Base-by-base conservation (phyloP, 2,888 invertebrate genomes). In the Ramazzottius varieornatus region DNA sequence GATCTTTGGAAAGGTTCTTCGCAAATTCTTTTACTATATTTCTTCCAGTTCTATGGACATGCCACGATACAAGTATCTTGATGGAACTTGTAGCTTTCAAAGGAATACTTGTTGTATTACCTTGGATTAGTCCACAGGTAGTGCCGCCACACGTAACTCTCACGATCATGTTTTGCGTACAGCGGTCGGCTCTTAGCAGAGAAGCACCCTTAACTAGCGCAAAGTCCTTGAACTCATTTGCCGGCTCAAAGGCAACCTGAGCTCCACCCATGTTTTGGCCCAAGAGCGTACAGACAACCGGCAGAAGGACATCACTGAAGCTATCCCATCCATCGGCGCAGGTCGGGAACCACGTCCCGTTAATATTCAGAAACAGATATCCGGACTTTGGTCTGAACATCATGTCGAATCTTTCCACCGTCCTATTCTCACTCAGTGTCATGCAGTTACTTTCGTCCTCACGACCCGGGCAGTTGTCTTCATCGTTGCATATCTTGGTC, bases 381-480 rank as follows among this genome's bases (percentile, higher is more conserved):
- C 54, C 54, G 20, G 54, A 54, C 24, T 29, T 13, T 4, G 54
- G 54, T 24, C 54, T 8, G 8, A 54, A 54, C 54, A 54, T 54
- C 54, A 54, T 16, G 29, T 54, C 54, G 16, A 54, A 8, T 16
- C 24, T 54, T 4, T 29, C 54, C 20, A 54, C 16, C 29, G 54
- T 54, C 54, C 54, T 16, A 24, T 54, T 54, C 29, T 54, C 54
- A 4, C 16, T 54, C 54, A 54, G 24, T 24, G 24, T 54, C 54
- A 54, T 54, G 54, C 54, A 54, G 54, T 54, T 54, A 29, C 54
- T 54, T 29, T 54, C 54, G 54, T 54, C 54, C 54, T 54, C 54
- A 4, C 24, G 8, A 29, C 54, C 54, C 29, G 54, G 54, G 24
- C 54, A 54, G 29, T 54, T 24, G 4, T 54, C 54, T 4, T 16